Evolutionary conservation across 2,888 invertebrate species (phyloP).

Genomic region (Eueremaeus valkanovi): DNA sequence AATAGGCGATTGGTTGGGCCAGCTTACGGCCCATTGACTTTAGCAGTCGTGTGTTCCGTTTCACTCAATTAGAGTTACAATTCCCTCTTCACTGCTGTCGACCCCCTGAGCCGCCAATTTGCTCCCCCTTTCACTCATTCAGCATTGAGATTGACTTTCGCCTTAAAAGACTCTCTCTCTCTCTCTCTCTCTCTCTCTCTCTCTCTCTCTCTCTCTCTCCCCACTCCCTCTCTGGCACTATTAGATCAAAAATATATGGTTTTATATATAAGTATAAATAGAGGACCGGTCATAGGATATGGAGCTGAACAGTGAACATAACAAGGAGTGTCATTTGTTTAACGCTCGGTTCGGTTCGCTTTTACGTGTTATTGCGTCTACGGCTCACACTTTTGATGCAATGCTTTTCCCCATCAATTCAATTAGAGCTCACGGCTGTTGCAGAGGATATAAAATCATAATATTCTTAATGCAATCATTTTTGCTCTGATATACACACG

Average conservation of each 20-base stretch:
- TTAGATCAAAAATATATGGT: constrained; percentile 30
- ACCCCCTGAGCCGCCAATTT: background rate
- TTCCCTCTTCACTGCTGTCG: constrained; percentile 24
- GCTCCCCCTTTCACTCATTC: background rate
- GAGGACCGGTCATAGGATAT: background rate
- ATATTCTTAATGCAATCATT: constrained; percentile 8
- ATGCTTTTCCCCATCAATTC: constrained; percentile 15
- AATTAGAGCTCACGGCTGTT: constrained; percentile 18
- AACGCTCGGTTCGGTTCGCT: constrained; percentile 15
- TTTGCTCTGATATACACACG: background rate
- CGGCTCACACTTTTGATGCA: background rate
- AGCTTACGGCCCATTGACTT: constrained; percentile 21
- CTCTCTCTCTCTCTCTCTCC: too few species aligned
- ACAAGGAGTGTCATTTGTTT: constrained; percentile 31
- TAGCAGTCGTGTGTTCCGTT: constrained; percentile 31
- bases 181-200: too few species aligned
- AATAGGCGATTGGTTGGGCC: constrained; percentile 30
- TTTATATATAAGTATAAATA: background rate
- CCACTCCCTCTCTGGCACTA: too few species aligned
- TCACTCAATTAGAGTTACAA: constrained; percentile 30
- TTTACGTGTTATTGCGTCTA: constrained; percentile 16
- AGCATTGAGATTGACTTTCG: too few species aligned
- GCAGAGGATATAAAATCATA: constrained; percentile 9
- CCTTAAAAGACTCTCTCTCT: too few species aligned
- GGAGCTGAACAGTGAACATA: background rate